Conservation (phyloP, 2,797 vertebrate species). For the Phoeniculus purpureus region DNA sequence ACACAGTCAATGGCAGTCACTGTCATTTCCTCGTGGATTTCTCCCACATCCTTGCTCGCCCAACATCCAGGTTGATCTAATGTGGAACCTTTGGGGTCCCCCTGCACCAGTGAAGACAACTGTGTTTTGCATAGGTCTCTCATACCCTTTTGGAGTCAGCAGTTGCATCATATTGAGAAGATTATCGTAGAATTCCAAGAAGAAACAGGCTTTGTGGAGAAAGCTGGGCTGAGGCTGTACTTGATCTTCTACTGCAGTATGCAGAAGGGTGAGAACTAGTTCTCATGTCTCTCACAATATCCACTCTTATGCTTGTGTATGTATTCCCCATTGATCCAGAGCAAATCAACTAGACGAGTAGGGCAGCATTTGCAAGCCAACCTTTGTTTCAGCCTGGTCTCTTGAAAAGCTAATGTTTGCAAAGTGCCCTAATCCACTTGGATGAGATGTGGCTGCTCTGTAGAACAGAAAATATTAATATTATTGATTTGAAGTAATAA, state of each 20-base stretch:
- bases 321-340: not conserved
- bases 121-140: not conserved
- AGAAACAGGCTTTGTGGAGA: not conserved
- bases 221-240: fast-evolving
- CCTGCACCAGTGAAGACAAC: not conserved
- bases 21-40: not conserved
- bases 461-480: not conserved
- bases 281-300: not conserved
- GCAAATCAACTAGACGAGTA: not conserved
- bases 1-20: not conserved
- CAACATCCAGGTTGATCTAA: not conserved
- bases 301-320: not conserved
- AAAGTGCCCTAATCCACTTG: not conserved
- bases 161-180: not conserved
- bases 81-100: not conserved
- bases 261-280: fast-evolving
- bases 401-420: not conserved
- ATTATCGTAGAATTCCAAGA: not conserved
- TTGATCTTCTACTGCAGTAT: not conserved
- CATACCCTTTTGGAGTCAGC: not conserved
- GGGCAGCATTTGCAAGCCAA: not conserved
- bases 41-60: fast-evolving
- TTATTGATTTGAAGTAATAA: conserved; percentile 50
- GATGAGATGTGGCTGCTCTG: not conserved
- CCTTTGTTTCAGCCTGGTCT: not conserved